phyloP scores from a whole-genome alignment of 2,888 invertebrate genomes.

The Fragum fragum region DNA sequence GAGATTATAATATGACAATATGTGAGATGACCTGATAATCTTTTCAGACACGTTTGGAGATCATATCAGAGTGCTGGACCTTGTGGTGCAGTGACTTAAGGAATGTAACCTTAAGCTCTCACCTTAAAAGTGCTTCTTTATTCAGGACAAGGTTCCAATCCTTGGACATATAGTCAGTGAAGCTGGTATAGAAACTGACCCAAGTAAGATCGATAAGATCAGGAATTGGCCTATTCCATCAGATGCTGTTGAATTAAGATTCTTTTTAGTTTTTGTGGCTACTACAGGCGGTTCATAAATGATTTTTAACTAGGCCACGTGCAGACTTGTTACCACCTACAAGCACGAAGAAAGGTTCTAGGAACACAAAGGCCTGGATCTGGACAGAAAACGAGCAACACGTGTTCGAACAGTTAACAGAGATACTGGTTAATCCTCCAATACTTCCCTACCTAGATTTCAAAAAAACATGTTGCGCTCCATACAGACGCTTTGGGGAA shows the following conservation, averaged over 20 bases:
- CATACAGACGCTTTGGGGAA: constrained; percentile 34
- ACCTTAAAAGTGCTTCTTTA: constrained; percentile 16
- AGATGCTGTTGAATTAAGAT: constrained; percentile 11
- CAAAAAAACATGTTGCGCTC: constrained; percentile 20
- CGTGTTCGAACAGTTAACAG: constrained; percentile 25
- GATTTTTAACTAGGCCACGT: constrained; percentile 15
- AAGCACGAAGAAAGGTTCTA: constrained; percentile 1
- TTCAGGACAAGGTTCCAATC: neutral
- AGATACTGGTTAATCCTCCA: constrained; percentile 15
- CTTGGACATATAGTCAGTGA: constrained; percentile 13
- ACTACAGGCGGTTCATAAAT: constrained; percentile 3
- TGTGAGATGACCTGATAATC: constrained; percentile 18
- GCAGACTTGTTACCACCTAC: constrained; percentile 22
- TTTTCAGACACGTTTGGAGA: constrained; percentile 16
- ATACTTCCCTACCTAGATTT: constrained; percentile 43
- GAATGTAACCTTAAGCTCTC: constrained; percentile 13
- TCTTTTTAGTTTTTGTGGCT: constrained; percentile 10
- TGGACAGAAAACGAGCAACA: constrained; percentile 37
- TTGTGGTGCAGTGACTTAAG: neutral
- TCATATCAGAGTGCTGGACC: constrained; percentile 5
- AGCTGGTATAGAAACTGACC: constrained; percentile 10
- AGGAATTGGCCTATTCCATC: neutral
- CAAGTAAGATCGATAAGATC: too few relatives aligned
- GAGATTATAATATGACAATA: constrained; percentile 14
- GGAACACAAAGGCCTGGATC: constrained; percentile 21